Evolutionary conservation across 1,140 invertebrate species (phyloP), one percentile per base, ranked within the genome.

Genomic region (Caerostris darwini): DNA sequence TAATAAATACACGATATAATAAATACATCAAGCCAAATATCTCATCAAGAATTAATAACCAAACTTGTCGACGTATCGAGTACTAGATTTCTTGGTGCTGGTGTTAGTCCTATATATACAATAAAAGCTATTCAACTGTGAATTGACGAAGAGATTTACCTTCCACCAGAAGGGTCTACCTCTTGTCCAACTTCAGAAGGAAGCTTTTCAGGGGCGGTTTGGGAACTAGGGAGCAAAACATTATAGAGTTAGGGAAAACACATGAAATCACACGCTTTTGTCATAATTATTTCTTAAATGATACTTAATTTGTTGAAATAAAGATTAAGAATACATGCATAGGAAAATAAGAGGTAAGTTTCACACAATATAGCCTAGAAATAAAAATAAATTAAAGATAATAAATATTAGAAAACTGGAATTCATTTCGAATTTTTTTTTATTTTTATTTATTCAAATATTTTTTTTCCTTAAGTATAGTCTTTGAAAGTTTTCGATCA

Each of bases 131-230:
- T 77, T 77, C 69, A 77, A 77, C 69, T 77, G 34, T 53, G 69
- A 77, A 77, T 77, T 85, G 82, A 85, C 82, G 6, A 90, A 54
- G 57, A 67, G 57, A 56, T 89, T 94, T 94, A 94, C 92, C 92
- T 94, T 88, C 92, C 92, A 6, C 85, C 71, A 61, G 92, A 88
- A 71, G 92, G 92, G 69, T 94, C 92, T 7, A 94, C 92, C 81
- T 94, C 92, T 69, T 59, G 92, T 94, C 86, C 92, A 86, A 94
- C 85, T 54, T 94, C 92, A 94, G 92, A 85, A 88, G 92, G 92
- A 82, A 94, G 86, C 92, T 94, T 94, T 94, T 94, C 92, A n/a
- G 92, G 92, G 92, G 92, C 92, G 81, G 92, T 88, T 94, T 94
- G 92, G 92, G 92, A 94, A 94, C 92, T 94, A 88, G 92, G 92